Conservation (phyloP, 2,888 invertebrate species). For the Dolichomitus sp. region DNA sequence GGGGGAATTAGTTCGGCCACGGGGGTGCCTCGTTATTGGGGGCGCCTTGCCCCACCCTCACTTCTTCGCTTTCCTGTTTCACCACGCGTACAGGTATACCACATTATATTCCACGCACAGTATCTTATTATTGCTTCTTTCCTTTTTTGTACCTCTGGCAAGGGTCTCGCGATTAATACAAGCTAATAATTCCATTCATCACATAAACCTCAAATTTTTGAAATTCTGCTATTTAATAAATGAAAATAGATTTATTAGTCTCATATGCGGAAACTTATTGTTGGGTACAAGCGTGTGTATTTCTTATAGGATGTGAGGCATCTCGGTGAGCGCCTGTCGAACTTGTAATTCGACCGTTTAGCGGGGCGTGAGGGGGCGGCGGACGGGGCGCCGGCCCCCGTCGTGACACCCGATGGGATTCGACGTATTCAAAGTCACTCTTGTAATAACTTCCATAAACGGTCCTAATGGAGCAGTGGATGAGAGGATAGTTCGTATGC, state of each 20-base stretch:
- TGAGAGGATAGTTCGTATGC: constrained; percentile 38
- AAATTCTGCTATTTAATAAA: neutral
- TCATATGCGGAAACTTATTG: constrained; percentile 12
- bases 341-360: constrained; percentile 79
- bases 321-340: constrained; percentile 62
- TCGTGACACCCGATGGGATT: constrained; percentile 79
- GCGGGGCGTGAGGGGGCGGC: constrained; percentile 55
- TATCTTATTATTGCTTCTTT: constrained; percentile 11
- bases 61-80: constrained; percentile 47
- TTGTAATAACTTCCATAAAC: constrained; percentile 80
- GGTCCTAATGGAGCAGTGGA: constrained; percentile 74
- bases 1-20: constrained; percentile 85
- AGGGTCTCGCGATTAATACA: neutral
- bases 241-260: neutral
- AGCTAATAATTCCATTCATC: neutral
- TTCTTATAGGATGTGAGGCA: constrained; percentile 29
- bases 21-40: constrained; percentile 85
- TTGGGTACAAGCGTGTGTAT: neutral
- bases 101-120: constrained; percentile 3
- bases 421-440: constrained; percentile 83
- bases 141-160: neutral
- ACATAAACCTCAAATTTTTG: neutral
- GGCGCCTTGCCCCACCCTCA: constrained; percentile 73
- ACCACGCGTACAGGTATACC: constrained; percentile 24
- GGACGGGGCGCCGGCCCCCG: constrained; percentile 77